Evolutionary conservation across 2,797 vertebrate genomes (phyloP).

Genomic region (Paramormyrops hopkinsi): DNA sequence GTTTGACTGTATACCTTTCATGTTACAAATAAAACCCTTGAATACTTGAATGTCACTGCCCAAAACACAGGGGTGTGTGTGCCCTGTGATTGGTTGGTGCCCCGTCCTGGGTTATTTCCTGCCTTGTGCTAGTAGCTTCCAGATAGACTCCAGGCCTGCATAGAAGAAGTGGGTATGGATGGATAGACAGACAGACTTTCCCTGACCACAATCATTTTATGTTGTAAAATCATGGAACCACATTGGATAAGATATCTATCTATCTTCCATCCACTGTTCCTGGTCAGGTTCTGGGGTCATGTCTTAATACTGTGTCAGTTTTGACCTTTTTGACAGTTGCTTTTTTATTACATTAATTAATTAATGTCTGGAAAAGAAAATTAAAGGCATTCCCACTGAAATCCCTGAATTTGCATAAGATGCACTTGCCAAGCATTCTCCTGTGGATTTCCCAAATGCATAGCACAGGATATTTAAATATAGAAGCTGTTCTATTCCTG

Average conservation of each 20-base stretch:
- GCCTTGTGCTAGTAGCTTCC: background rate
- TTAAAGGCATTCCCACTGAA: background rate
- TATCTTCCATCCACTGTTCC: background rate
- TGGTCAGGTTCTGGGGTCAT: background rate
- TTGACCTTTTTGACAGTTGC: background rate
- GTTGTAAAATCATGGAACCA: background rate
- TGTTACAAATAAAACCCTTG: background rate
- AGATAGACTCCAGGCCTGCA: background rate
- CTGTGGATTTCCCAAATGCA: constrained; percentile 34
- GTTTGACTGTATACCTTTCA: background rate
- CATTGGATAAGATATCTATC: background rate
- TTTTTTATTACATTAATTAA: background rate
- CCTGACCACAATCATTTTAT: background rate
- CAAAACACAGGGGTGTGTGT: background rate
- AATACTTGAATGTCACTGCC: background rate
- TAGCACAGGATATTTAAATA: constrained; percentile 25
- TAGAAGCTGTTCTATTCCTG: constrained; percentile 39
- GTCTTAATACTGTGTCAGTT: background rate
- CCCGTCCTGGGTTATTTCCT: background rate
- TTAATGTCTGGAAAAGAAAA: background rate
- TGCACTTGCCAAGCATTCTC: background rate
- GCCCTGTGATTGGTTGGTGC: background rate
- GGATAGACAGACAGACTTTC: background rate
- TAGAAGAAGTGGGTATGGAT: background rate
- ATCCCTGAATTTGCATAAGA: background rate